Evolutionary conservation across 1,140 invertebrate genomes (phyloP), one percentile per base, ranked within the genome.

Genomic region (Drosophila subobscura): DNA sequence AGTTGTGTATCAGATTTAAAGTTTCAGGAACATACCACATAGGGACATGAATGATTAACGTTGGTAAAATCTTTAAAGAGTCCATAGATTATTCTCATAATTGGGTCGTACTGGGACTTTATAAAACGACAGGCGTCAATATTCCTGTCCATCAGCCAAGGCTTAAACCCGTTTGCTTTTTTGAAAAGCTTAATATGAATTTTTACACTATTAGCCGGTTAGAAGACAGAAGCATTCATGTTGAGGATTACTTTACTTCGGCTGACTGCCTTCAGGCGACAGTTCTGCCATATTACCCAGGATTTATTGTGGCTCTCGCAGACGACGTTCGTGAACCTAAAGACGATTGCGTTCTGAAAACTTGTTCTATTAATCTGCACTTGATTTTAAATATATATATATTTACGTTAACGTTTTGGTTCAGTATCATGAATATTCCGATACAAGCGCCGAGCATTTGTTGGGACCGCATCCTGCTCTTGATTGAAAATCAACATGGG

Each of bases 41-140:
- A 71, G 0, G 67, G 67, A n/a, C 67, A 71, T 0, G 67, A 16
- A 14, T 71, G 67, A 33, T 71, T 71, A 2, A 71, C 40, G 14
- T 71, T 71, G 5, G 52, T 29, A 40, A 45, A 71, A 0, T 71
- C 46, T 8, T 33, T 51, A 23, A 45, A 50, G 5, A 71, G 29
- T 0, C 22, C 25, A 33, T 37, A 66, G 5, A 71, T 1, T 1
- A 67, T 41, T 25, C 0, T 52, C 4, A 8, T 33, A 22, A 67
- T 1, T 5, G 63, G 41, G 46, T 47, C 42, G 7, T 33, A 33
- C 3, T 7, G 4, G 1, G n/a, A 23, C 2, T 27, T 27, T 12
- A 58, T 2, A 7, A 40, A 68, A 0, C 47, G 63, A 8, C 67
- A 71, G 0, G 25, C 33, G 7, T 71, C 63, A n/a, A 67, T 4